Evolutionary conservation across 2,888 invertebrate genomes (phyloP).

Genomic region (Calliphora vomitoria): DNA sequence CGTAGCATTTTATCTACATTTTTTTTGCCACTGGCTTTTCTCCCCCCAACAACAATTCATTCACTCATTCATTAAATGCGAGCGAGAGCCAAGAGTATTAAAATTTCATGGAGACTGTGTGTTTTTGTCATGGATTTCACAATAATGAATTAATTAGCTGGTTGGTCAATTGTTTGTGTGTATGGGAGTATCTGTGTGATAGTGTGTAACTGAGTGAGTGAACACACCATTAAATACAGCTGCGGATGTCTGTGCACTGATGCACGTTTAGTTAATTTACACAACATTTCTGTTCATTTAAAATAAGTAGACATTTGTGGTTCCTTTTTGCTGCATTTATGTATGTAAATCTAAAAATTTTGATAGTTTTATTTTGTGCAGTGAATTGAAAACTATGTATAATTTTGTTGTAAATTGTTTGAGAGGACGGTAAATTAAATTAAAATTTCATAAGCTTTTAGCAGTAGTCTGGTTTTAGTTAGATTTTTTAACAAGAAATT

Average conservation of each 20-base stretch:
- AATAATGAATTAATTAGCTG: slow-evolving; percentile 47
- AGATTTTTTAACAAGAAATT: background rate
- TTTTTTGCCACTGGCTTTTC: background rate
- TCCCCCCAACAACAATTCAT: slow-evolving; percentile 29
- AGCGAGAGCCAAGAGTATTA: slow-evolving; percentile 21
- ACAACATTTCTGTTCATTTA: slow-evolving; percentile 23
- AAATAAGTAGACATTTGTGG: slow-evolving; percentile 11
- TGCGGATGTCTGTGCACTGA: background rate
- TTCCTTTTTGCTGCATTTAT: background rate
- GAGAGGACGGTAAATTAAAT: background rate
- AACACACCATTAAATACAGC: slow-evolving; percentile 1
- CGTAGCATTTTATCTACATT: slow-evolving; percentile 4
- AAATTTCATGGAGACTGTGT: slow-evolving; percentile 31
- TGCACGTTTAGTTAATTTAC: slow-evolving; percentile 28
- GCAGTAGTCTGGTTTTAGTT: too few species aligned
- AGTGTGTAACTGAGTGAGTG: background rate
- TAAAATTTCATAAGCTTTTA: background rate
- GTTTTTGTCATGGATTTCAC: slow-evolving; percentile 35
- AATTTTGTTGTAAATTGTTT: background rate
- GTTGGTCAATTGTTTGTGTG: slow-evolving; percentile 30
- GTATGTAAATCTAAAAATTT: background rate
- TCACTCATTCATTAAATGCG: slow-evolving; percentile 9
- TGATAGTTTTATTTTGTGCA: slow-evolving; percentile 6
- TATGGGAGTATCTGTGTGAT: background rate
- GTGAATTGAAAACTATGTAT: background rate